Conservation (phyloP, 2,113 vertebrate genomes). For the Loxodonta africana region DNA sequence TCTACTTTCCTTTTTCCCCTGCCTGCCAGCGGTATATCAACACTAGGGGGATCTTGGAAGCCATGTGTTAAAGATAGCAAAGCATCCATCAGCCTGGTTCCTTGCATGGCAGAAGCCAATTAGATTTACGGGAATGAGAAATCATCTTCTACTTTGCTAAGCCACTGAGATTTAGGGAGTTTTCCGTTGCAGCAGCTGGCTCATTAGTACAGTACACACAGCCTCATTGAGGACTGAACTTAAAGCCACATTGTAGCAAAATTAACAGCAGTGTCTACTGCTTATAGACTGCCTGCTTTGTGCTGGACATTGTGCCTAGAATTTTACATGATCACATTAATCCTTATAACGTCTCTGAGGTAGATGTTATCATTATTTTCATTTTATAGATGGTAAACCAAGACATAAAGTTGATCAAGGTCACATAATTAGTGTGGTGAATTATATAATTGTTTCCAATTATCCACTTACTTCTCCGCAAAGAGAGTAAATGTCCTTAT, state of each 20-base stretch:
- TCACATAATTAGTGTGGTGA: too few species aligned
- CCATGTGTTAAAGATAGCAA: background rate
- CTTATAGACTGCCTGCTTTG: background rate
- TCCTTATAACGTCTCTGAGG: background rate
- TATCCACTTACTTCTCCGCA: background rate
- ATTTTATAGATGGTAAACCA: background rate
- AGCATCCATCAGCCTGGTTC: background rate
- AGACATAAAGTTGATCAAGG: background rate
- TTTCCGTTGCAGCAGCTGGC: background rate
- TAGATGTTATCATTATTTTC: background rate
- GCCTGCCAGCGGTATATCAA: background rate
- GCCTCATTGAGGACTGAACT: background rate
- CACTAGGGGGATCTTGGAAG: background rate
- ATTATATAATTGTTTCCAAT: background rate
- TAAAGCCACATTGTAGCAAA: background rate
- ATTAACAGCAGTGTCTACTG: background rate
- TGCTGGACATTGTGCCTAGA: background rate
- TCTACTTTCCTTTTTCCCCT: background rate
- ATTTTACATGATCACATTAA: background rate
- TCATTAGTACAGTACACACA: background rate
- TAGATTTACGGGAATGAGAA: background rate
- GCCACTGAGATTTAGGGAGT: background rate
- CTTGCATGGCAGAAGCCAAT: background rate
- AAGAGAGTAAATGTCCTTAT: background rate
- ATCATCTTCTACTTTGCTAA: slow-evolving; percentile 20